Evolutionary conservation across 2,888 invertebrate species (phyloP).

Genomic region (Sthenelais limicola): DNA sequence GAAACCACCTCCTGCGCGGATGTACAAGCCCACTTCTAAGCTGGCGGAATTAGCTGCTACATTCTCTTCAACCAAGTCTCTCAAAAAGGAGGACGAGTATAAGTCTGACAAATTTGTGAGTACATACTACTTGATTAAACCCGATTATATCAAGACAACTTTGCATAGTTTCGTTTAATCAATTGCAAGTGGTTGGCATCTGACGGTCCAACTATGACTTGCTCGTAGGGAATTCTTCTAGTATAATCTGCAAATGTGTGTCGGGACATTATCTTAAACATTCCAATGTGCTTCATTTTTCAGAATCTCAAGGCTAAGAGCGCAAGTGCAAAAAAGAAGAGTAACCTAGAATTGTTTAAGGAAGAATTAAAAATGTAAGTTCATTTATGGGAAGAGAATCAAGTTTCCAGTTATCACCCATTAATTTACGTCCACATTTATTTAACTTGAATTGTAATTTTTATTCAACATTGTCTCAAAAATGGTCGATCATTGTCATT

Average conservation of each 20-base stretch:
- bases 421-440: background rate
- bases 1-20: slow-evolving; percentile 47
- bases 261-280: background rate
- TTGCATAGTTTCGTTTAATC: too few relatives aligned
- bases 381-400: too few relatives aligned
- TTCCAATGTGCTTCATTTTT: background rate
- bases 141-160: too few relatives aligned
- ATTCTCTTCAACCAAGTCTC: slow-evolving; percentile 73
- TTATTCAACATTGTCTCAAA: background rate
- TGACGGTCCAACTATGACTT: too few relatives aligned
- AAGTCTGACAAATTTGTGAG: slow-evolving; percentile 45
- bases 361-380: slow-evolving; percentile 94
- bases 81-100: slow-evolving; percentile 74
- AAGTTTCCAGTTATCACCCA: too few relatives aligned
- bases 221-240: too few relatives aligned
- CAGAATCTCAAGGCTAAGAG: slow-evolving; percentile 20
- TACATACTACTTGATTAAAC: too few relatives aligned
- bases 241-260: background rate
- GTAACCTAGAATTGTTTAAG: slow-evolving; percentile 97
- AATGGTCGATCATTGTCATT: too few relatives aligned
- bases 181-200: too few relatives aligned
- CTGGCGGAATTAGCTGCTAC: slow-evolving; percentile 78
- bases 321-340: slow-evolving; percentile 90
- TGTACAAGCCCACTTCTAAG: slow-evolving; percentile 92
- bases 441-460: background rate